Base-by-base conservation (phyloP, 2,888 invertebrate species). In the Chloroclysta siterata region DNA sequence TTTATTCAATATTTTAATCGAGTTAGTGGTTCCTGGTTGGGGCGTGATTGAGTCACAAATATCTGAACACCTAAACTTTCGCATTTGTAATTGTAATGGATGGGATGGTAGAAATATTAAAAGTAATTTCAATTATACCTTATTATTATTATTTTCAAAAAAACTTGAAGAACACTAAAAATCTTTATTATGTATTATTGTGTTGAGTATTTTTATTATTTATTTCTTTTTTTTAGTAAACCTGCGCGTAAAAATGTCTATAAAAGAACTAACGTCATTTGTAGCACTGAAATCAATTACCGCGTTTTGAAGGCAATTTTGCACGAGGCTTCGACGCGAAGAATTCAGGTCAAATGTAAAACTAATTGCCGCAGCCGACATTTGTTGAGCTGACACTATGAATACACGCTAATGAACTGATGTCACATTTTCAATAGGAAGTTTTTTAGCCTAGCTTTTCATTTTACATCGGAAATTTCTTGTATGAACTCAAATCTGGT, bases 351-450 rank as follows among this genome's bases (percentile, higher is more conserved):
- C 53, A 54, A 54, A 63, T 46, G 54, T 59, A 55, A 61, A 55
- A 51, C 55, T 55, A 55, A 55, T 55, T 55, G 55, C 60, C 44
- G 13, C 42, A 14, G 53, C 17, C 1, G 42, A 39, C 54, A 51
- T 61, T 61, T 61, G 51, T 55, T 54, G 54, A 33, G 42, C 42
- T 60, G 48, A 53, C 54, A 55, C 42, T 53, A 50, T 60, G 60
- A 61, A 61, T 61, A 61, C 55, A 51, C 50, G 44, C 50, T 61
- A 55, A 55, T 61, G 60, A 61, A 61, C 55, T 55, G 50, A 61
- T 55, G 60, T 55, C 47, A 55, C 51, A 51, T 14, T 14, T 61
- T 61, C 60, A 61, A 61, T 61, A 44, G 44, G 14, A 48, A 36
- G 51, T 51, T 61, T 53, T n/a, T 53, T 39, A 15, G 53, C 47